Evolutionary conservation across 2,797 vertebrate species (phyloP).

Genomic region (Chrysocyon brachyurus): DNA sequence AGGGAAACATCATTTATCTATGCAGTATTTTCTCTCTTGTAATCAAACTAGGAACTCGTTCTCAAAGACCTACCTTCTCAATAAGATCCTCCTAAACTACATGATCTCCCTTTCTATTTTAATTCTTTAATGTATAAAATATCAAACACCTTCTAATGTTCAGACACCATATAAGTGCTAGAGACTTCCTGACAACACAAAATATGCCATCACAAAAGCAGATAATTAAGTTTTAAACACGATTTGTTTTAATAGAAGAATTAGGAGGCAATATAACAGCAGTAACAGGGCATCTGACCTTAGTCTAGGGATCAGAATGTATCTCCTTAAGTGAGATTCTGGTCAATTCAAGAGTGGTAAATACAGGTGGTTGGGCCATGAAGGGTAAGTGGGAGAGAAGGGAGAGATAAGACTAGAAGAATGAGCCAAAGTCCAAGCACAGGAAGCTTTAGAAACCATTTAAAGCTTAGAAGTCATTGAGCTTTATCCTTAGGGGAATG

Average conservation of each 20-base stretch:
- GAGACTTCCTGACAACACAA: neutral
- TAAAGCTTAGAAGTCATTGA: neutral
- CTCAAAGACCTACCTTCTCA: neutral
- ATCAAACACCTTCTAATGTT: neutral
- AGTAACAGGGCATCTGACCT: neutral
- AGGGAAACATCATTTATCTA: neutral
- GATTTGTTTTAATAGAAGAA: slow-evolving; percentile 55
- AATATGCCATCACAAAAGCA: slow-evolving; percentile 29
- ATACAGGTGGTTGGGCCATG: neutral
- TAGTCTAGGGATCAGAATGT: neutral
- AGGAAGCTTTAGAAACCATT: neutral
- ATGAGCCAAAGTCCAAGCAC: neutral
- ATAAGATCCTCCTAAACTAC: neutral
- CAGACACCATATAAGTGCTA: neutral
- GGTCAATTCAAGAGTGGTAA: slow-evolving; percentile 7
- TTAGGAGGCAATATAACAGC: neutral
- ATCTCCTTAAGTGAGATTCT: neutral
- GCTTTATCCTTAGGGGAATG: neutral
- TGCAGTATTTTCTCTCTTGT: neutral
- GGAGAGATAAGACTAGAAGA: neutral
- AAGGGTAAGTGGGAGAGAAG: neutral
- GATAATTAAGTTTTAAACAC: neutral
- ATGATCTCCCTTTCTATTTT: neutral
- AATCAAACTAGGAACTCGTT: slow-evolving; percentile 19
- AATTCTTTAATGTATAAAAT: neutral